A percentile compares a stretch with the other conserved stretches of the same genome.
phyloP scores from a whole-genome alignment of 23 tunicate species.

The Aplidium turbinatum region DNA sequence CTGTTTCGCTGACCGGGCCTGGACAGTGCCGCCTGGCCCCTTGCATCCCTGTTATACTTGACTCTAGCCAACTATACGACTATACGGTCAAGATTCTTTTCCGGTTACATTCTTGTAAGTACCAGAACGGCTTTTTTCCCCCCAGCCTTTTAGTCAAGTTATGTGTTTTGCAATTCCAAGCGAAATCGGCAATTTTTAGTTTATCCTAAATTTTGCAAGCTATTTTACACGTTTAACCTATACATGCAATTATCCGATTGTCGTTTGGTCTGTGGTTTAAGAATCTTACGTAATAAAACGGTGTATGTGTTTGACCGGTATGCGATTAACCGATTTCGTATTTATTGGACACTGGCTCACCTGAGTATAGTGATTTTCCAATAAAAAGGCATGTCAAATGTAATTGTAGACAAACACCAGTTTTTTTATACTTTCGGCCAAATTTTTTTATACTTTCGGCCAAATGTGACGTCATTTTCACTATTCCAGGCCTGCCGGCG shows the following conservation, averaged over 20 bases:
- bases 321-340: too few relatives aligned
- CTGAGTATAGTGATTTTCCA: too few relatives aligned
- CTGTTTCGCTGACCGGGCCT: conserved; percentile 77
- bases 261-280: too few relatives aligned
- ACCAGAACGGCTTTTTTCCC: neutral
- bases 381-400: neutral
- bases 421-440: neutral
- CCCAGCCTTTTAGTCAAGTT: neutral
- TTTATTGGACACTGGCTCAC: too few relatives aligned
- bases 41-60: conserved; percentile 80
- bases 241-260: too few relatives aligned
- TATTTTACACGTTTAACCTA: too few relatives aligned
- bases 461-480: too few relatives aligned
- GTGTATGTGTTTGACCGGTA: too few relatives aligned
- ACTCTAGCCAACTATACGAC: conserved; percentile 89
- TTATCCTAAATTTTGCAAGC: too few relatives aligned
- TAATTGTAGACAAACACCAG: neutral
- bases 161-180: neutral
- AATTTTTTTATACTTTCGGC: too few relatives aligned
- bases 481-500: conserved; percentile 65
- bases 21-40: conserved; percentile 97
- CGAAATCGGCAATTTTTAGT: neutral
- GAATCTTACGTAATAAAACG: too few relatives aligned
- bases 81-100: conserved; percentile 77
- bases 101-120: conserved; percentile 77